Base-by-base conservation (phyloP, 2,888 invertebrate genomes). In the Drosophila hamatofila region DNA sequence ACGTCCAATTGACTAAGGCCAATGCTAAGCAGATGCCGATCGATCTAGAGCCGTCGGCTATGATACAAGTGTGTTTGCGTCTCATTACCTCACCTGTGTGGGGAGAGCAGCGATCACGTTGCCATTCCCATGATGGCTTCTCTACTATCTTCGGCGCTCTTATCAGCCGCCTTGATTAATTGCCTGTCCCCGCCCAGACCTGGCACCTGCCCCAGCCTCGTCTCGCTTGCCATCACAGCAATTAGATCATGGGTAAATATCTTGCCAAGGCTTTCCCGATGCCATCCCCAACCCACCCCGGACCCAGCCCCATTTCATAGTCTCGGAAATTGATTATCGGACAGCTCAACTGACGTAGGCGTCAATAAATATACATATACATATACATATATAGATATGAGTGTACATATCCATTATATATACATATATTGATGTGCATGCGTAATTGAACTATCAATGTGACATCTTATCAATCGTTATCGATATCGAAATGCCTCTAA, bases 81-180 rank as follows among this genome's bases (percentile, higher is more conserved):
- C 52, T 3, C 23, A 48, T 57, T 46, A 49, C 35, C 37, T 67
- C 23, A 23, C 16, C 21, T 35, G 41, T 55, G 39, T 16, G 33
- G 23, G 37, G 21, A 27, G 54, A n/a, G 39, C 55, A 11, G 39
- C 18, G 3, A 23, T 35, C 33, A n/a, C 25, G 41, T 33, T 18
- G 9, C 14, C 46, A 54, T 44, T 18, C 21, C 42, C 27, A 16
- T 21, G 11, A n/a, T 30, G 16, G n/a, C 44, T 35, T 44, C 58
- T 41, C 46, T 49, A 30, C 46, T 57, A 48, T 57, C 58, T 54
- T 48, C 42, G 39, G 25, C 16, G 21, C 37, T 33, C 33, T 78
- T 76, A 78, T 76, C 76, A 64, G 57, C 58, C 46, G 35, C 52
- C 42, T 62, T 78, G 67, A 75, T 73, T 78, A 75, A 78, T 75